Base-by-base conservation (phyloP, 2,113 vertebrate species). In the Choloepus hoffmanni region DNA sequence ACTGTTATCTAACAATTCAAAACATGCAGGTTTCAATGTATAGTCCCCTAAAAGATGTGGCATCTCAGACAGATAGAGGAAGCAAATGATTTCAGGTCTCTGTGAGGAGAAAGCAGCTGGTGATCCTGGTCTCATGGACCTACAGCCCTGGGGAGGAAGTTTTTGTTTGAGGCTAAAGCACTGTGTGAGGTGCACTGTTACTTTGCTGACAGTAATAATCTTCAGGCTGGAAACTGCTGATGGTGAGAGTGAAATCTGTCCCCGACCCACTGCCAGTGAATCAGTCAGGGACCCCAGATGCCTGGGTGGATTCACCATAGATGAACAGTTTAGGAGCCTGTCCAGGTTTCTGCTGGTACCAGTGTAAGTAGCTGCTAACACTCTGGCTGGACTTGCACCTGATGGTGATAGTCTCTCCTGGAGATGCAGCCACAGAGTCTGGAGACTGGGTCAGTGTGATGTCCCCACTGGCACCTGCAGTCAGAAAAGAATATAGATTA, bases 261-360 rank as follows among this genome's bases (percentile, higher is more conserved):
- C 65, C 84, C 48, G 65, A 97, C 3, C 78, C 43, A 72, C 53
- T 55, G 67, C 19, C 83, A 18, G 78, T 74, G 72, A 93, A 70
- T 19, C 1, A 1, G 11, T 6, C 58, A 55, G 85, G 50, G 63
- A 65, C 2, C 18, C 81, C 58, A 14, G 62, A n/a, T 50, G 65
- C 7, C 45, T 7, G 60, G n/a, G 10, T 78, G 62, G 55, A 72
- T 60, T 48, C 63, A 45, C 4, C 8, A 77, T 28, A 26, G 13
- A 91, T 68, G 58, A 88, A 63, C 62, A 96, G 11, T 18, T 14
- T 36, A 16, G 36, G 58, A 10, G 30, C 3, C 36, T 77, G 2
- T 8, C n/a, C n/a, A n/a, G 45, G 14, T 33, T 83, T 67, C 81
- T 94, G 96, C 0, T 97, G 96, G 65, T 97, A 98, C 97, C 98